Evolutionary conservation across 2,113 vertebrate genomes (phyloP).

Genomic region (Bettongia penicillata): DNA sequence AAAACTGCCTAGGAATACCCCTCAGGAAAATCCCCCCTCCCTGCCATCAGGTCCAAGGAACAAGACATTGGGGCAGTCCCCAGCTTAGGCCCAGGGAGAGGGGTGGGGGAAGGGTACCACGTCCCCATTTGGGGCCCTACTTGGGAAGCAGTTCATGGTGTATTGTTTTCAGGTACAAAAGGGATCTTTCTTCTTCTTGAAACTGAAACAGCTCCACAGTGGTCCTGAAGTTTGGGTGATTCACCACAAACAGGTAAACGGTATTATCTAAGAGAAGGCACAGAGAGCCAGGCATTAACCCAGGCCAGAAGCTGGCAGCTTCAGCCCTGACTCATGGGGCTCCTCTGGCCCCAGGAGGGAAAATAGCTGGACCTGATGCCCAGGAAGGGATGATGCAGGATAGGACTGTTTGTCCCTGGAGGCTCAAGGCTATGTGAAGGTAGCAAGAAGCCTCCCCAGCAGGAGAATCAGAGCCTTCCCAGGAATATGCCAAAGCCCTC

Average conservation of each 20-base stretch:
- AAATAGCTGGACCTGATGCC: constrained; percentile 43
- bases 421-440: constrained; percentile 8
- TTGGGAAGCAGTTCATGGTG: constrained; percentile 89
- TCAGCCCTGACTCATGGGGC: constrained; percentile 63
- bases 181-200: constrained; percentile 87
- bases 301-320: constrained; percentile 57
- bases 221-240: constrained; percentile 88
- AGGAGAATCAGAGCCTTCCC: constrained; percentile 27
- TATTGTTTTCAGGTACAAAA: constrained; percentile 92
- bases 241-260: constrained; percentile 93
- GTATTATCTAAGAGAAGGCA: constrained; percentile 85
- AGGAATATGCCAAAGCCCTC: constrained; percentile 9
- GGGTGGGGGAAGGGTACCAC: not conserved
- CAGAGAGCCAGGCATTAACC: constrained; percentile 53
- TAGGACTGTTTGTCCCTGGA: constrained; percentile 49
- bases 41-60: not conserved
- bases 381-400: constrained; percentile 61
- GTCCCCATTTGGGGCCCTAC: constrained; percentile 77
- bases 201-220: constrained; percentile 93
- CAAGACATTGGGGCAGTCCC: not conserved
- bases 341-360: constrained; percentile 65
- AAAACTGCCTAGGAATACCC: not conserved
- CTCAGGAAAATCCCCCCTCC: not conserved
- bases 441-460: not conserved
- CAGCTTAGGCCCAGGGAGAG: not conserved